Conservation (phyloP, 2,888 invertebrate species). For the Caradrina kadenii region DNA sequence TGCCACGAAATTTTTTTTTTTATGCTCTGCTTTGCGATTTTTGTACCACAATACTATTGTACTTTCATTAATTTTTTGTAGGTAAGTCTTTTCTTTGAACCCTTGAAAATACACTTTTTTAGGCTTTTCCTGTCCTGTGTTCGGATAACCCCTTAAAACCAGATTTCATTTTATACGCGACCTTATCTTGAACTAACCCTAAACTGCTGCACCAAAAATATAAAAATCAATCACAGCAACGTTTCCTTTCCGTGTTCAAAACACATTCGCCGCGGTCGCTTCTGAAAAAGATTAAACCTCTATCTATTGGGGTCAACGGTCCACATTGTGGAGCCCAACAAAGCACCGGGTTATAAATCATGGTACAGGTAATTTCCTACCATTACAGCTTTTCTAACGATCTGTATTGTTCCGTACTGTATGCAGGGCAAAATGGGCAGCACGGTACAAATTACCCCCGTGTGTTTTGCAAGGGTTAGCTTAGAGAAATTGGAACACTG, state of each 20-base stretch:
- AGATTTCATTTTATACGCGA: not conserved
- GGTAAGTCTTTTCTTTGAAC: too few relatives aligned
- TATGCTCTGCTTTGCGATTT: too few relatives aligned
- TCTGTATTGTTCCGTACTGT: conserved; percentile 77
- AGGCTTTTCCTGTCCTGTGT: too few relatives aligned
- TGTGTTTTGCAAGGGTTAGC: conserved; percentile 49
- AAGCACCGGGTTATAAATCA: conserved; percentile 82
- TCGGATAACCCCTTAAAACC: too few relatives aligned
- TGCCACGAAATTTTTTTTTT: too few relatives aligned
- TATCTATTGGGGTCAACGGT: conserved; percentile 82
- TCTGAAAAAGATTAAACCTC: conserved; percentile 75
- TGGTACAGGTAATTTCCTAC: conserved; percentile 84
- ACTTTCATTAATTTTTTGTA: too few relatives aligned
- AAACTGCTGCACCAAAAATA: conserved; percentile 20
- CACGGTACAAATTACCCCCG: conserved; percentile 57
- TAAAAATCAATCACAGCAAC: conserved; percentile 54
- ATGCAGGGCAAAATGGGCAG: conserved; percentile 67
- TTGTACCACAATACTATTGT: too few relatives aligned
- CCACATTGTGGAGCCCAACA: conserved; percentile 73
- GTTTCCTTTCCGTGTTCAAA: conserved; percentile 55
- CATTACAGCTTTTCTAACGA: conserved; percentile 82
- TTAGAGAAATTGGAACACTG: conserved; percentile 13
- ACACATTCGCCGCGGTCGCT: conserved; percentile 54
- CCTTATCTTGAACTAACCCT: conserved; percentile 4
- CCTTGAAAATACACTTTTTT: too few relatives aligned